These are phyloP conservation scores for Molossus alvarezi DNA, from an alignment of 2,797 vertebrate genomes.

Conservation along the genomic window DNA sequence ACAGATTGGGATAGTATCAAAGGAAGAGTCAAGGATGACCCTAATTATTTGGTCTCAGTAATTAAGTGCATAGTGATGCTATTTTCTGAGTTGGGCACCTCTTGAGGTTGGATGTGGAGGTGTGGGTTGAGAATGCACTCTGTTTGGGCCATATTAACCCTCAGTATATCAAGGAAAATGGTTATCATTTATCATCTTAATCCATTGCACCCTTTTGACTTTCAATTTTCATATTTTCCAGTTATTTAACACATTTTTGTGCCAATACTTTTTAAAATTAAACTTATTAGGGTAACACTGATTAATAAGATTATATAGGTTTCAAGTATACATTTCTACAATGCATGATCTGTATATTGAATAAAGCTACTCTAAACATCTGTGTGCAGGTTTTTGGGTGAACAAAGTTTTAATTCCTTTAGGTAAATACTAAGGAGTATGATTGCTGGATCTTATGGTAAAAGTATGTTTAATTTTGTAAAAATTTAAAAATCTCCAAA, in stretches of 20 bases:
- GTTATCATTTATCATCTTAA: not conserved
- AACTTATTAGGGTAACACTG: no score
- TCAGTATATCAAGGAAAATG: not conserved
- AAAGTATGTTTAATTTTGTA: no score
- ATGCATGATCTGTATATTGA: no score
- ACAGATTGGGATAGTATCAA: not conserved
- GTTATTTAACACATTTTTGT: slow-evolving; percentile 1
- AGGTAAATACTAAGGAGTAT: no score
- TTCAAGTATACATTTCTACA: no score
- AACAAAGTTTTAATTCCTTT: no score
- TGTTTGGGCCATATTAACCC: not conserved
- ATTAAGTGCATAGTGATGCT: not conserved
- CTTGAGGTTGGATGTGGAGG: not conserved
- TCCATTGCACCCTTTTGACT: slow-evolving; percentile 1
- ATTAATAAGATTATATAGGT: no score
- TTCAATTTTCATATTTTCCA: slow-evolving; percentile 48
- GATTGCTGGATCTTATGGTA: no score
- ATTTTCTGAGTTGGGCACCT: not conserved
- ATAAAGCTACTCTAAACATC: no score
- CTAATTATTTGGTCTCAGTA: not conserved
- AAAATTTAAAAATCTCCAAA: no score
- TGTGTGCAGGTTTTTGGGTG: no score
- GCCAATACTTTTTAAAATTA: no score
- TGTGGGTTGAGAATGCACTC: not conserved
- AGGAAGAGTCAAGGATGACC: not conserved